These are phyloP conservation scores for Chironomus riparius DNA, from an alignment of 2,888 invertebrate species.

Conservation along the genomic window DNA sequence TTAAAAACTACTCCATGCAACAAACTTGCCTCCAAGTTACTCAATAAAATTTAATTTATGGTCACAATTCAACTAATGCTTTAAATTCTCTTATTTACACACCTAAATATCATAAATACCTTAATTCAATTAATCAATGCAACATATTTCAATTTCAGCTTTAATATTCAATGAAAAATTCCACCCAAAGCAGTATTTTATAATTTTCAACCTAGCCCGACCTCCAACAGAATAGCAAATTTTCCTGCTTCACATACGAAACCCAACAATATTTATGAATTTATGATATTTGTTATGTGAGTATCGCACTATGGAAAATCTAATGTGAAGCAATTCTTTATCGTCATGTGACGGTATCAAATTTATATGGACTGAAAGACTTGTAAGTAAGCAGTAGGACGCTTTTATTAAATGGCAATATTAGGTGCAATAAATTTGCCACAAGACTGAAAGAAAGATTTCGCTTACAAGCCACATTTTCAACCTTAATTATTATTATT, in stretches of 20 bases:
- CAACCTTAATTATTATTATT: too few relatives aligned
- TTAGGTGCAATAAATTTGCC: constrained; percentile 15
- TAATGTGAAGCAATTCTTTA: constrained; percentile 1
- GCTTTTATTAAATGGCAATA: constrained; percentile 15
- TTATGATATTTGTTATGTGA: constrained; percentile 6
- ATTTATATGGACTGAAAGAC: not conserved
- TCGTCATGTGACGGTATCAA: not conserved
- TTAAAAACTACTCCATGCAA: too few relatives aligned
- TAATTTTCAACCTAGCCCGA: not conserved
- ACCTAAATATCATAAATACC: too few relatives aligned
- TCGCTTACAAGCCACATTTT: not conserved
- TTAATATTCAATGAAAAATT: too few relatives aligned
- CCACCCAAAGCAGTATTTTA: not conserved
- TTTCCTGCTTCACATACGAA: too few relatives aligned
- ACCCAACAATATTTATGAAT: not conserved
- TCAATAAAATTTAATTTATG: too few relatives aligned
- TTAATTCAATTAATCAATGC: too few relatives aligned
- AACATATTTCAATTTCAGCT: too few relatives aligned
- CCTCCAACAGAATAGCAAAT: not conserved
- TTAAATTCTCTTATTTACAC: too few relatives aligned
- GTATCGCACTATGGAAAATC: not conserved
- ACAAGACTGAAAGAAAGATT: not conserved
- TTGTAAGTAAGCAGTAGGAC: constrained; percentile 8
- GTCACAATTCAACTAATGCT: too few relatives aligned
- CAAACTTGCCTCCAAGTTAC: too few relatives aligned